Evolutionary conservation across 2,797 vertebrate genomes (phyloP).

Genomic region (Ptychobarbus kaznakovi): DNA sequence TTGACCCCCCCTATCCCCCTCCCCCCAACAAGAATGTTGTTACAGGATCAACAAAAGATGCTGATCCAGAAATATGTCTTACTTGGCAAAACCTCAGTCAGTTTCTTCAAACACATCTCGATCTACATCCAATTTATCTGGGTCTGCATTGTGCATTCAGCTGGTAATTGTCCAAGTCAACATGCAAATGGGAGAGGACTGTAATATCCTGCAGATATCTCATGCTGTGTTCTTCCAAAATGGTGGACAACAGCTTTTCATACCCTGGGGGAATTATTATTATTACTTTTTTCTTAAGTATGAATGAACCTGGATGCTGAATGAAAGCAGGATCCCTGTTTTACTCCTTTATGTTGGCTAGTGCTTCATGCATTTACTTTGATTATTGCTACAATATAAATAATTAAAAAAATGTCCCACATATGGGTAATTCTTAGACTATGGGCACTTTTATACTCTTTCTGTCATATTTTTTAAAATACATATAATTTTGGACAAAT

Average conservation of each 20-base stretch:
- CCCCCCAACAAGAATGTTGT: neutral
- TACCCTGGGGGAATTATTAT: neutral
- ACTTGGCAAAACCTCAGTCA: neutral
- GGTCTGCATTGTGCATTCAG: conserved; percentile 19
- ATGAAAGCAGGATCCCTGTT: neutral
- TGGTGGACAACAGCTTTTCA: conserved; percentile 21
- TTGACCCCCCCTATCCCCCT: too few relatives aligned
- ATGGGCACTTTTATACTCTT: too few relatives aligned
- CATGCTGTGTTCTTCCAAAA: neutral
- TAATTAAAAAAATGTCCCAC: neutral
- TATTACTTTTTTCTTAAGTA: conserved; percentile 3
- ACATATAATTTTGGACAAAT: too few relatives aligned
- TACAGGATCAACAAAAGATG: neutral
- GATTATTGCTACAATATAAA: neutral
- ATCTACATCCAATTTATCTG: conserved; percentile 8
- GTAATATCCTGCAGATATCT: neutral
- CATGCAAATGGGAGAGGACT: neutral
- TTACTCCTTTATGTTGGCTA: neutral
- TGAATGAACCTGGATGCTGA: conserved; percentile 21
- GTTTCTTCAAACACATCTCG: neutral
- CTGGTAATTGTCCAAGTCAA: neutral
- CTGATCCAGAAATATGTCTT: conserved; percentile 11
- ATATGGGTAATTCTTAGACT: too few relatives aligned
- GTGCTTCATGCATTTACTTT: neutral
- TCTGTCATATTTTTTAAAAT: too few relatives aligned